Evolutionary conservation across 64 coral and sea anemone species (phyloP).

Genomic region (Catalaphyllia jardinei): DNA sequence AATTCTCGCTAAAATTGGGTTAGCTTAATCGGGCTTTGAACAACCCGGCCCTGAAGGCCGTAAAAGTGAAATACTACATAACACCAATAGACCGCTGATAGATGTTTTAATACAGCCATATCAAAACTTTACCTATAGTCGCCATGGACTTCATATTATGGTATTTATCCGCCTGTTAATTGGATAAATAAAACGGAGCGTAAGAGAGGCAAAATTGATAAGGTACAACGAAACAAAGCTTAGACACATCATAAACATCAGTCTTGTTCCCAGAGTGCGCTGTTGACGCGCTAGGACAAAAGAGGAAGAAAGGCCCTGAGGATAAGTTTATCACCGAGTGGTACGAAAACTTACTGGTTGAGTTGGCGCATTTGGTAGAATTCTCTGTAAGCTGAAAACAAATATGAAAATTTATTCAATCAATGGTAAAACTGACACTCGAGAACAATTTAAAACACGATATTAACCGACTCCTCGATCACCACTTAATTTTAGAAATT

Average conservation of each 20-base stretch:
- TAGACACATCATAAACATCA: background rate
- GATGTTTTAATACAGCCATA: background rate
- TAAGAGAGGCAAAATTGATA: background rate
- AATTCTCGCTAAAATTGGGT: too few relatives aligned
- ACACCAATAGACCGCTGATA: too few relatives aligned
- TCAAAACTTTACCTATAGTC: conserved; percentile 14
- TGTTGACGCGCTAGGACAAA: background rate
- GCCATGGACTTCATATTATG: conserved; percentile 37
- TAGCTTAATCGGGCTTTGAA: too few relatives aligned
- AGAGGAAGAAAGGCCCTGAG: background rate
- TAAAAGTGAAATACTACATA: too few relatives aligned
- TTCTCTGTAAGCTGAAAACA: conserved; percentile 17
- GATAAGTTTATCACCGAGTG: background rate
- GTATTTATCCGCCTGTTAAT: conserved; percentile 22
- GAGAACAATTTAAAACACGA: too few relatives aligned
- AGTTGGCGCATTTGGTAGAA: conserved; percentile 12
- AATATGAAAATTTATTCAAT: background rate
- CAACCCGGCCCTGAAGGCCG: too few relatives aligned
- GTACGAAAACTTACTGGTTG: conserved; percentile 2
- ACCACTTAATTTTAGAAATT: too few relatives aligned
- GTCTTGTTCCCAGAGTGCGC: background rate
- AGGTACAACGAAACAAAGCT: background rate
- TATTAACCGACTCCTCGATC: too few relatives aligned
- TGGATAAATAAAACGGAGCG: background rate
- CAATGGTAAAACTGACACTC: too few relatives aligned